phyloP scores from a whole-genome alignment of 2,888 invertebrate genomes.

The Timema cristinae region DNA sequence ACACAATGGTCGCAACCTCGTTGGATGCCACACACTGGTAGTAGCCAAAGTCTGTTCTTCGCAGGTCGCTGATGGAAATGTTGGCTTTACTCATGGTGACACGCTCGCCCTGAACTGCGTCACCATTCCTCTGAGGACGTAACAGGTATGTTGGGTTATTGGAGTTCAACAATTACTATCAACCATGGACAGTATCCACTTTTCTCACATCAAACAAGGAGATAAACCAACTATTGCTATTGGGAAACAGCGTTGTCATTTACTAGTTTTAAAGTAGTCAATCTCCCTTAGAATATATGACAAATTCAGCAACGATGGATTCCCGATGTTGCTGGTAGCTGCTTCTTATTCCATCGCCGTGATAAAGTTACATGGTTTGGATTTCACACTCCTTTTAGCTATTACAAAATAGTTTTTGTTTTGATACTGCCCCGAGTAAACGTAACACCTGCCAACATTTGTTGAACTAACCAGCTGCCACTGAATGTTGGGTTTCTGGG shows the following conservation, averaged over 20 bases:
- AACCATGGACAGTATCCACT: too few relatives aligned
- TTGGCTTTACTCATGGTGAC: conserved; percentile 80
- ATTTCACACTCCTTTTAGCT: too few relatives aligned
- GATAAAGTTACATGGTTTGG: too few relatives aligned
- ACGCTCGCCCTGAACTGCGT: conserved; percentile 74
- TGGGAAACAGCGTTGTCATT: too few relatives aligned
- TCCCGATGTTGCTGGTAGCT: too few relatives aligned
- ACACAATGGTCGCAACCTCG: conserved; percentile 92
- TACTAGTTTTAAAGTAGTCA: too few relatives aligned
- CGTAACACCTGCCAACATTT: conserved; percentile 61
- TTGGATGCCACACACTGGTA: conserved; percentile 95
- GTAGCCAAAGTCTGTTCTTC: conserved; percentile 86
- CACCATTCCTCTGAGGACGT: conserved; percentile 62
- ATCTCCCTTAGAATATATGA: conserved; percentile 2
- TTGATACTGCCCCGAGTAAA: conserved; percentile 74
- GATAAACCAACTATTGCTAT: too few relatives aligned
- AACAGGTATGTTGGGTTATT: too few relatives aligned
- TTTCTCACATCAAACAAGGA: too few relatives aligned
- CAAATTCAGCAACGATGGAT: not conserved
- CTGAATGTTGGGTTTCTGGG: conserved; percentile 81
- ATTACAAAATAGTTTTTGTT: too few relatives aligned
- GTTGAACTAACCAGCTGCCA: conserved; percentile 71
- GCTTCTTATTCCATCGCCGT: too few relatives aligned
- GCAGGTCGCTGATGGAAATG: conserved; percentile 82
- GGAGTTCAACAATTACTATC: too few relatives aligned